phyloP scores from a whole-genome alignment of 2,113 vertebrate genomes.

The Oncorhynchus clarkii region DNA sequence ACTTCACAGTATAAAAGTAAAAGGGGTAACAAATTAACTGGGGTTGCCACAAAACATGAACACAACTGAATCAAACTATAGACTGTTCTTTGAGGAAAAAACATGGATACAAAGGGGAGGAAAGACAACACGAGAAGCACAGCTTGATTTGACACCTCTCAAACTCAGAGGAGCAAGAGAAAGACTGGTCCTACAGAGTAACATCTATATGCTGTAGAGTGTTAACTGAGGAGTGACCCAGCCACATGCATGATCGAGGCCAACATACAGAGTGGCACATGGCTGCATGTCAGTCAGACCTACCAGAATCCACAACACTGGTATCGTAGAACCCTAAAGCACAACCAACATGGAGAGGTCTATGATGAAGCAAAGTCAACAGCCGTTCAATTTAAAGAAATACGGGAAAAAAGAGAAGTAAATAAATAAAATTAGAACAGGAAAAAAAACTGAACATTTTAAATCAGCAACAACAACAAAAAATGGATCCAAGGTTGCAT shows the following conservation, averaged over 20 bases:
- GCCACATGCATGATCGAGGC: constrained; percentile 22
- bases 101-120: constrained; percentile 43
- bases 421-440: constrained; percentile 64
- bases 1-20: constrained; percentile 61
- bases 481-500: constrained; percentile 26
- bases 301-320: constrained; percentile 45
- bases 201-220: constrained; percentile 65
- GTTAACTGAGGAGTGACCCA: constrained; percentile 64
- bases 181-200: constrained; percentile 35
- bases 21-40: constrained; percentile 66
- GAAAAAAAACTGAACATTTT: constrained; percentile 36
- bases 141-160: constrained; percentile 1
- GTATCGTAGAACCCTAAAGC: constrained; percentile 41
- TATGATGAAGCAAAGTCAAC: constrained; percentile 32
- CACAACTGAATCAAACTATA: constrained; percentile 32
- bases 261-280: constrained; percentile 54
- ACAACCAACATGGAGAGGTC: constrained; percentile 22
- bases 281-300: constrained; percentile 42
- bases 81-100: no score
- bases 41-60: constrained; percentile 36
- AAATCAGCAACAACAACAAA: not conserved
- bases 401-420: constrained; percentile 55
- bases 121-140: constrained; percentile 26
- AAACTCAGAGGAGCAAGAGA: not conserved
- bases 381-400: constrained; percentile 50